Evolutionary conservation across 2,888 invertebrate species (phyloP).

Genomic region (Tipula lateralis): DNA sequence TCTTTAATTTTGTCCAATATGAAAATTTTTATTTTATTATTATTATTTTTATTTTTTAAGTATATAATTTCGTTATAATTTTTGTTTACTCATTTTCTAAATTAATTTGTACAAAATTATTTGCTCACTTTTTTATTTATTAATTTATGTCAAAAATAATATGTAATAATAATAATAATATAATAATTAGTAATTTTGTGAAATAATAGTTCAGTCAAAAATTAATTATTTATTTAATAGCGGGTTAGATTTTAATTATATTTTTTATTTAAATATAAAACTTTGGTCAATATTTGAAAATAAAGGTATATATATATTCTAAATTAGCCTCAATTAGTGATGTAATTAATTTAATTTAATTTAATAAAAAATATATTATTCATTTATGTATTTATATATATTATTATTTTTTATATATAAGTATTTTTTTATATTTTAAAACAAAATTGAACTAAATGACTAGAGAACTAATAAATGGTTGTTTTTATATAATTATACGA

Average conservation of each 20-base stretch:
- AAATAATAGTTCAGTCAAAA: slow-evolving; percentile 26
- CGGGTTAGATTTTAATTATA: background rate
- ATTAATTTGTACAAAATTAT: slow-evolving; percentile 29
- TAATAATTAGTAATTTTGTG: background rate
- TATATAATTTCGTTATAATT: slow-evolving; percentile 15
- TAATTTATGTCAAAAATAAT: slow-evolving; percentile 19
- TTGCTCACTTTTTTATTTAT: slow-evolving; percentile 12
- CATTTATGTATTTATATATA: background rate
- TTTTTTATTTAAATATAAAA: background rate
- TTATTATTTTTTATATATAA: background rate
- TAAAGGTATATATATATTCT: background rate
- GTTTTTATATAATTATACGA: background rate
- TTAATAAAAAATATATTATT: background rate
- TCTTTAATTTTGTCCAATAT: slow-evolving; percentile 4
- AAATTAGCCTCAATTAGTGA: slow-evolving; percentile 26
- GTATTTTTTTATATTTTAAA: background rate
- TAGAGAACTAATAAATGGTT: slow-evolving; percentile 12
- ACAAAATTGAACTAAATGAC: slow-evolving; percentile 13
- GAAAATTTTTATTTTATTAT: slow-evolving; percentile 13
- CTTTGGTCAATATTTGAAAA: background rate
- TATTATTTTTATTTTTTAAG: slow-evolving; percentile 11
- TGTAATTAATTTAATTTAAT: background rate
- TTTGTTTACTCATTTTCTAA: slow-evolving; percentile 20
- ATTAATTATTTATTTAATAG: background rate
- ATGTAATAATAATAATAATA: too few species aligned